phyloP scores from a whole-genome alignment of 1,140 invertebrate genomes.

The Geopemphigus sp. region DNA sequence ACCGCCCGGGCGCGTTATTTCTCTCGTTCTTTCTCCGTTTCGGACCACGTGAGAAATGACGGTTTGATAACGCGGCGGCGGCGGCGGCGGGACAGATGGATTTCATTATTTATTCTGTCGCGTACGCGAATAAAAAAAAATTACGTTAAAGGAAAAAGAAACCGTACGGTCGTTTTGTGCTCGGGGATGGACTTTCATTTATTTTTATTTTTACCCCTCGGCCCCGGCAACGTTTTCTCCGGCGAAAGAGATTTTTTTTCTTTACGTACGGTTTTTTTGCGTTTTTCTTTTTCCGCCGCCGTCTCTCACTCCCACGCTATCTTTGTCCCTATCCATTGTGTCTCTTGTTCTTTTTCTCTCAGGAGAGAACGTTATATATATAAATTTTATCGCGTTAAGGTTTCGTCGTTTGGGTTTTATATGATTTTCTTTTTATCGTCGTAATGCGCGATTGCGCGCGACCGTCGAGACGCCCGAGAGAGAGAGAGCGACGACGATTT shows the following conservation, averaged over 20 bases:
- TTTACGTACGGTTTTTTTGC: slow-evolving; percentile 2
- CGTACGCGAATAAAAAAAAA: slow-evolving; percentile 37
- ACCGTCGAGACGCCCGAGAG: neutral
- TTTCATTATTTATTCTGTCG: slow-evolving; percentile 49
- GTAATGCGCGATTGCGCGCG: neutral
- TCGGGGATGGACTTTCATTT: slow-evolving; percentile 43
- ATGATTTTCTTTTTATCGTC: slow-evolving; percentile 21
- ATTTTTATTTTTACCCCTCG: slow-evolving; percentile 13
- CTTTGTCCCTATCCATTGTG: neutral
- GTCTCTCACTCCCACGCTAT: neutral
- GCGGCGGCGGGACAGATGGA: slow-evolving; percentile 31
- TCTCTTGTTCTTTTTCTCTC: neutral
- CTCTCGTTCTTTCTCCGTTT: slow-evolving; percentile 5
- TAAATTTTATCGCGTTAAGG: slow-evolving; percentile 3
- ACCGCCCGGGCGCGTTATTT: neutral
- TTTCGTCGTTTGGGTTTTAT: slow-evolving; percentile 35
- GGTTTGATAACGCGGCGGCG: slow-evolving; percentile 45
- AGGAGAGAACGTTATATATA: neutral
- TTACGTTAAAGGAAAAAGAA: slow-evolving; percentile 8
- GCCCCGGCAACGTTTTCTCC: neutral
- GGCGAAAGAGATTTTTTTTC: slow-evolving; percentile 28
- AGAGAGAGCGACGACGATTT: slow-evolving; percentile 8
- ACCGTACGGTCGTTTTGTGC: slow-evolving; percentile 34
- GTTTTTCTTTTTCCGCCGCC: neutral
- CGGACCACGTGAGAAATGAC: slow-evolving; percentile 30